Evolutionary conservation across 2,113 vertebrate genomes (phyloP), one percentile per base, ranked within the genome.

Genomic region (Pelmatolapia mariae): DNA sequence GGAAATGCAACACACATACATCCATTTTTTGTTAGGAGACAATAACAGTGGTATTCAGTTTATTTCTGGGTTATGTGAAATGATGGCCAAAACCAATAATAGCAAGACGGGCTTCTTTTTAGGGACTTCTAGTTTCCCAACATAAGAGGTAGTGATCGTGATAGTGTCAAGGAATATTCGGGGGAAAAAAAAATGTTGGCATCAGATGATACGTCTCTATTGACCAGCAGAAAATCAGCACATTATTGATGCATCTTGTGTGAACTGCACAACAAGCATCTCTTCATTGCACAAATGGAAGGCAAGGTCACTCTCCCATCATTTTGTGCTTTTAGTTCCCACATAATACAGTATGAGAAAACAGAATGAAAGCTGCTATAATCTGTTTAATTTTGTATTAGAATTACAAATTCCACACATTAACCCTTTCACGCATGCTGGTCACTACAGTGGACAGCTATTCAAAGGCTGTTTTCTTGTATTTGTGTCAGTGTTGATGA

Each of bases 181-280:
- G 19, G 6, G 15, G 52, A 19, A 8, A 2, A 19, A 29, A 76
- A 81, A 66, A 61, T 13, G 16, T 31, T 89, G 89, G 84, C 85
- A 84, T 73, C 33, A 87, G 83, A 85, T 86, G 81, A 84, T 61
- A 88, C 33, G 52, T 38, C 36, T 26, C 26, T 43, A 91, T 85
- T 71, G 87, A 89, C 78, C 50, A 31, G 40, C 38, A 81, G 38
- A 80, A 57, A 86, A 87, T 83, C 80, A 59, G 31, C 29, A 38
- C 26, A 38, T 61, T 91, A 91, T 90, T 83, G 86, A 93, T 86
- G 56, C 19, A 18, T 82, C 29, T 52, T 54, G 47, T 90, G 79
- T 89, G 87, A 90, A 90, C 73, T 81, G 43, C 78, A 78, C 53
- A 84, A 80, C 36, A 84, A 89, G 82, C 66, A 59, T 38, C 71